Base-by-base conservation (phyloP, 2,888 invertebrate genomes). In the Venusia cambrica region DNA sequence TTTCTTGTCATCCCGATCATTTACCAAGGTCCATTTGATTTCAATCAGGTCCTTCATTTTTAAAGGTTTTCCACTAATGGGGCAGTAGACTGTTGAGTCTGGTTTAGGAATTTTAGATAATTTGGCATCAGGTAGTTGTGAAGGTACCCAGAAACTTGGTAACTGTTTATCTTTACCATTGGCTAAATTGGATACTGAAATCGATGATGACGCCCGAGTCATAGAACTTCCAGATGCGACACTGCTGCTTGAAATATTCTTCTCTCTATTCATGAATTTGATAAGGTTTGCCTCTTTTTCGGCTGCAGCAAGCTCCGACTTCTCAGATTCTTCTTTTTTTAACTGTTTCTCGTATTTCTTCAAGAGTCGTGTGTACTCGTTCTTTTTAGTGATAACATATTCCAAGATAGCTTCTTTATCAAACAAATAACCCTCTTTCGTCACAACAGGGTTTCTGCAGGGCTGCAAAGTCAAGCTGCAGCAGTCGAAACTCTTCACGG, bases 91-190 rank as follows among this genome's bases (percentile, higher is more conserved):
- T 8, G 71, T 79, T 0, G 81, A 46, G 29, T 87, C 81, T 2
- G 87, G 87, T 39, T 85, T 87, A 16, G 68, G 56, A 9, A 83
- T 16, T 59, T 91, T 92, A 0, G 91, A 85, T 34, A 83, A 68
- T 48, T 93, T 93, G 0, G 97, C 95, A 64, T 94, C 92, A 0
- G 98, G 98, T 4, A 97, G 93, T 70, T 97, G 92, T 0, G 95
- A 94, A 0, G 99, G 99, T 35, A 99, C 90, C 99, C 99, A 99
- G 74, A 98, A 99, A 78, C 97, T 97, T 0, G 98, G 98, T 21
- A 98, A 78, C 46, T 92, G 84, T 65, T 95, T 95, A 37, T 95
- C 92, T 60, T 92, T 90, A 0, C 91, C 92, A 57, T 92, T 91
- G 0, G 89, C 88, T 89, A 96, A 92, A 64, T 97, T 97, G 1